These are phyloP conservation scores for Steromphala cineraria DNA, from an alignment of 2,888 invertebrate genomes.

Conservation along the genomic window DNA sequence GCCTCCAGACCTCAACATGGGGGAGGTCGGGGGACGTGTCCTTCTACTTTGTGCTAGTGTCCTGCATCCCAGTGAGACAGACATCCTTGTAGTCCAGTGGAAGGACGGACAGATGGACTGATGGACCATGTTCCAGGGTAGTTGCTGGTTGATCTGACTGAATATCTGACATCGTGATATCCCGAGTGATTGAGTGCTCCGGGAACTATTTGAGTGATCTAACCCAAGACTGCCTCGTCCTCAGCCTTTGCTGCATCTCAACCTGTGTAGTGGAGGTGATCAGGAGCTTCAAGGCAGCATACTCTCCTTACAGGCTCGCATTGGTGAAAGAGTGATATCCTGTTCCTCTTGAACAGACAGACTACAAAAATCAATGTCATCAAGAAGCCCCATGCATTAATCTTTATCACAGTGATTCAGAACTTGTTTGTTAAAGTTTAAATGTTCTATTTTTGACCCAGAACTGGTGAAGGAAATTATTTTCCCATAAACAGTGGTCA, in stretches of 20 bases:
- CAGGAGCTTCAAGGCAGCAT: not conserved
- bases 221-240: no score
- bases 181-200: constrained; percentile 1
- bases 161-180: not conserved
- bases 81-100: no score
- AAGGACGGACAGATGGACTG: not conserved
- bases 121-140: not conserved
- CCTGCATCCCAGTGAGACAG: not conserved
- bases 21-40: not conserved
- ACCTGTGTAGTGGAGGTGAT: no score
- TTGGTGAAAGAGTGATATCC: no score
- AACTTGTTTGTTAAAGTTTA: no score
- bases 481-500: not conserved
- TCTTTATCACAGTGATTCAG: no score
- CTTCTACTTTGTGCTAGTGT: not conserved
- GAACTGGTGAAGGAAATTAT: not conserved
- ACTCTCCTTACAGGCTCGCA: not conserved
- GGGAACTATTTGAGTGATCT: not conserved
- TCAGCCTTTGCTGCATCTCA: no score
- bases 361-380: no score
- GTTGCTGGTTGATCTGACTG: not conserved
- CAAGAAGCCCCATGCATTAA: no score
- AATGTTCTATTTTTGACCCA: no score
- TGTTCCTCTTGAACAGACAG: no score
- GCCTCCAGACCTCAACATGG: not conserved